These are phyloP conservation scores for Cyphomyrus discorhynchus DNA, from an alignment of 2,113 vertebrate species.

Conservation along the genomic window DNA sequence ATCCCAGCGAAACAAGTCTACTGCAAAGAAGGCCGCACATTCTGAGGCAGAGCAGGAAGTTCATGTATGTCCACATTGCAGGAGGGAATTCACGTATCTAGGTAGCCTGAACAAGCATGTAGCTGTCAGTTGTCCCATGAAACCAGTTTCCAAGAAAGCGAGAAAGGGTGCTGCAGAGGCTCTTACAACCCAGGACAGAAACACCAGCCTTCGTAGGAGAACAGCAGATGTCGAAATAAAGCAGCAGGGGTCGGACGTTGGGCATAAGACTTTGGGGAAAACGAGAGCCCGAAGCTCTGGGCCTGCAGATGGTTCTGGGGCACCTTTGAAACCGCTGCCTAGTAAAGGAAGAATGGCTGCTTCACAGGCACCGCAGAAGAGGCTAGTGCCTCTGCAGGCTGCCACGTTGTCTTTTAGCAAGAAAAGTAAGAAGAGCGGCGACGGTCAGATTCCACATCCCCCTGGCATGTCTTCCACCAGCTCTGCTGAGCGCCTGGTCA, in stretches of 20 bases:
- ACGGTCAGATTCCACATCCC: conserved; percentile 34
- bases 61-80: conserved; percentile 87
- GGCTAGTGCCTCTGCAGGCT: conserved; percentile 47
- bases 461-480: conserved; percentile 33
- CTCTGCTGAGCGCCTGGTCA: conserved; percentile 42
- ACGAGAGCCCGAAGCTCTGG: conserved; percentile 78
- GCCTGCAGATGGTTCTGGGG: conserved; percentile 52
- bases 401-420: conserved; percentile 57
- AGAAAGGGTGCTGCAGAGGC: conserved; percentile 61
- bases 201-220: conserved; percentile 64
- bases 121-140: conserved; percentile 84
- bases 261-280: conserved; percentile 68
- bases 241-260: conserved; percentile 61
- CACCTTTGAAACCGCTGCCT: conserved; percentile 51
- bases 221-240: conserved; percentile 72
- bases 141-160: conserved; percentile 66
- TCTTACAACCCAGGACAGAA: conserved; percentile 52
- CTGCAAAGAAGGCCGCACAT: conserved; percentile 68
- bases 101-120: conserved; percentile 89
- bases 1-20: conserved; percentile 79
- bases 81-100: conserved; percentile 83
- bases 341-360: conserved; percentile 58
- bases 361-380: conserved; percentile 59
- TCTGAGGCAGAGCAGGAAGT: conserved; percentile 50
- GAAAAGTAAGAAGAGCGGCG: conserved; percentile 67